phyloP scores from a whole-genome alignment of 2,113 vertebrate species.

The Apeltes quadracus region DNA sequence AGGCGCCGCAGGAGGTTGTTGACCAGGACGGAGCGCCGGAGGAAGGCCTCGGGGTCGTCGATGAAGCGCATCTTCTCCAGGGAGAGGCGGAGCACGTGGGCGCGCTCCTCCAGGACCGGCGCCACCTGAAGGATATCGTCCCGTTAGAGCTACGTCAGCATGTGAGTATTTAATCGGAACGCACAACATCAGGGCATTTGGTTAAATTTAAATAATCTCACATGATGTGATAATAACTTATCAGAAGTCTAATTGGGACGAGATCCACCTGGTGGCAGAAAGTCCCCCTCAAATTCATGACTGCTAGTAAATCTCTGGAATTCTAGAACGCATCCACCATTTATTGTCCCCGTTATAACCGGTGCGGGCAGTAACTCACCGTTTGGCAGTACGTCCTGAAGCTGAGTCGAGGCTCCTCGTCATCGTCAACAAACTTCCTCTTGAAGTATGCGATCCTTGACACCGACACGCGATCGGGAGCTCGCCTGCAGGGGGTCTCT shows the following conservation, averaged over 20 bases:
- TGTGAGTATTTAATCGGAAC: neutral
- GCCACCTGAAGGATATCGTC: constrained; percentile 80
- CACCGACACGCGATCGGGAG: constrained; percentile 87
- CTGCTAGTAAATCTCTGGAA: neutral
- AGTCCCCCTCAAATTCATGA: neutral
- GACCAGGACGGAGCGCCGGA: constrained; percentile 93
- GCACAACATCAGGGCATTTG: neutral
- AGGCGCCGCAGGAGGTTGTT: constrained; percentile 96
- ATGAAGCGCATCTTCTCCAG: constrained; percentile 97
- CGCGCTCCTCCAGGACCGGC: constrained; percentile 90
- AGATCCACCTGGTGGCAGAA: too few relatives aligned
- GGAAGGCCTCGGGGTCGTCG: constrained; percentile 94
- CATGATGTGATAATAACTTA: neutral
- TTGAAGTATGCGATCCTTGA: constrained; percentile 95
- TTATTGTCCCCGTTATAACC: neutral
- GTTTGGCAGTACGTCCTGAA: constrained; percentile 91
- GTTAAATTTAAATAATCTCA: neutral
- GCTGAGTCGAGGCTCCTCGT: constrained; percentile 88
- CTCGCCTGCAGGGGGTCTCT: constrained; percentile 88
- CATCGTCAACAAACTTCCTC: constrained; percentile 95
- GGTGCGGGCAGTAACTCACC: constrained; percentile 78
- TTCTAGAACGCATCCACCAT: neutral
- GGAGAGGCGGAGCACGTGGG: constrained; percentile 94
- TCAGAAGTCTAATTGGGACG: neutral
- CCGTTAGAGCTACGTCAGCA: neutral